These are phyloP conservation scores for Neofelis nebulosa DNA, from an alignment of 2,113 vertebrate genomes.

Conservation along the genomic window DNA sequence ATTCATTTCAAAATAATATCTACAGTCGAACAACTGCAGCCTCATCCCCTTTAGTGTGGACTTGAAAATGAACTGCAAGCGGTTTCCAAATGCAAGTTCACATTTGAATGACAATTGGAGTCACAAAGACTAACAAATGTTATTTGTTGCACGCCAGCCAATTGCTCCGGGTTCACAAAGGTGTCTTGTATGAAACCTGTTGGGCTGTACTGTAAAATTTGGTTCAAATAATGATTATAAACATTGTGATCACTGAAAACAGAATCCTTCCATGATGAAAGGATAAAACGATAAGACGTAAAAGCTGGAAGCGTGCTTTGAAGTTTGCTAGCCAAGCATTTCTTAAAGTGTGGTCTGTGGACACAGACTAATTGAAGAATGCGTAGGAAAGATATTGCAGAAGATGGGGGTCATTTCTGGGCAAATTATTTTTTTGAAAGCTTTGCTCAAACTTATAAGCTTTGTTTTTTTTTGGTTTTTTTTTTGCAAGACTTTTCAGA, in stretches of 20 bases:
- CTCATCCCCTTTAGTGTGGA: neutral
- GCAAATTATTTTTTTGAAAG: neutral
- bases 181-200: accelerated
- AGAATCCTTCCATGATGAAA: neutral
- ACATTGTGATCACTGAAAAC: neutral
- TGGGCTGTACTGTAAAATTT: neutral
- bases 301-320: neutral
- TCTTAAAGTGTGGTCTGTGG: neutral
- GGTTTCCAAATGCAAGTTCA: neutral
- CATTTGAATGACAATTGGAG: neutral
- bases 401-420: neutral
- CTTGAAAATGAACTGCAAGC: neutral
- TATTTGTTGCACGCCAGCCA: neutral
- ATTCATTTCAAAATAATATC: neutral
- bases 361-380: neutral
- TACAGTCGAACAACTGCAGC: neutral
- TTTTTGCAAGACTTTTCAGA: neutral
- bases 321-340: neutral
- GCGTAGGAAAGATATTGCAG: no score
- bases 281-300: neutral
- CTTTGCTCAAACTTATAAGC: neutral
- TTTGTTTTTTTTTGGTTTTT: neutral
- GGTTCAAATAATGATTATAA: neutral
- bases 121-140: neutral
- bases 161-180: neutral